Base-by-base conservation (phyloP, 2,888 invertebrate genomes). In the Fragum sueziense region DNA sequence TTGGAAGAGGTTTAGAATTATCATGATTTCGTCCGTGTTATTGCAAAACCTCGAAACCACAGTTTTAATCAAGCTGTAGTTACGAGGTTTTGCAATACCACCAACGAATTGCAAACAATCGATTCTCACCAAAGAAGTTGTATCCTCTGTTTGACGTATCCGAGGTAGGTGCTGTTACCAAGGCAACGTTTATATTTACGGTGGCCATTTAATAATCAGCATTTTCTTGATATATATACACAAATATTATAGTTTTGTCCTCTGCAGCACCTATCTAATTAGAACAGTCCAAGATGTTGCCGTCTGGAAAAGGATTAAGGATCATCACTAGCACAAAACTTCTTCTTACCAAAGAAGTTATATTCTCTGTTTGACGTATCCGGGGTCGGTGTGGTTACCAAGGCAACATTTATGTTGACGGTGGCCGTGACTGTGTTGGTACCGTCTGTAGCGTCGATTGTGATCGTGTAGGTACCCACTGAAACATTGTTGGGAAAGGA, bases 291-390 rank as follows among this genome's bases (percentile, higher is more conserved):
- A n/a, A n/a, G n/a, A 6, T 2, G n/a, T 41, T 41, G 17, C n/a
- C n/a, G 47, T 47, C 6, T 47, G 47, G 6, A 20, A 47, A 47
- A 41, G n/a, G 1, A n/a, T 47, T 47, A 6, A 3, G n/a, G 47
- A 47, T 17, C 47, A 6, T n/a, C n/a, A n/a, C n/a, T n/a, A n/a
- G n/a, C n/a, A n/a, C n/a, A n/a, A n/a, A n/a, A n/a, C n/a, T 54
- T 31, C 9, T 34, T 17, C 65, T 11, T 59, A 80, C 80, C 80
- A 61, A 71, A 68, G 33, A 80, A 80, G 22, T 47, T 37, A 37
- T 71, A 68, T 31, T 77, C 67, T 72, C 80, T 80, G 57, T 77
- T 74, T 0, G 74, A 37, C 0, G 74, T 62, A 0, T 68, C 61
- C 9, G 65, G 34, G 17, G 33, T 34, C 2, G 54, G 52, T 52